phyloP scores from a whole-genome alignment of 1,140 invertebrate genomes.

The Platyscapa corneri region DNA sequence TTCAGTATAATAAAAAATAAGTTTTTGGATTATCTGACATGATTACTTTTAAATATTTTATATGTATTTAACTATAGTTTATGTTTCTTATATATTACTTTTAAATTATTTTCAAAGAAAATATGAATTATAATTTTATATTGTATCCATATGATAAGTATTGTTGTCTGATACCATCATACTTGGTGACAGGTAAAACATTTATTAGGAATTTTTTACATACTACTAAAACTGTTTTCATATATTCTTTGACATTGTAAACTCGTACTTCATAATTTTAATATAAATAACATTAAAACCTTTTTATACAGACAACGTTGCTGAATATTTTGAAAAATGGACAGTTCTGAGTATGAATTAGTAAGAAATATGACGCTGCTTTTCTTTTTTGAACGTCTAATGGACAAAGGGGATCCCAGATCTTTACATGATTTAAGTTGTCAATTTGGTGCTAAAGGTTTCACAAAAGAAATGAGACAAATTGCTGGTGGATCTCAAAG shows the following conservation, averaged over 20 bases:
- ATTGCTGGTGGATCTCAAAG: conserved; percentile 96
- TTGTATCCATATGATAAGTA: not conserved
- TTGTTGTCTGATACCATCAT: too few relatives aligned
- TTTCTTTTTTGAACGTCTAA: conserved; percentile 95
- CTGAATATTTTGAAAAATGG: conserved; percentile 78
- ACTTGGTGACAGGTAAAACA: too few relatives aligned
- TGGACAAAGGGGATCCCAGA: conserved; percentile 94
- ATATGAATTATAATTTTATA: not conserved
- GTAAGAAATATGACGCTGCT: conserved; percentile 94
- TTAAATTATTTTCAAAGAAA: not conserved
- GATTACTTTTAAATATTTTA: not conserved
- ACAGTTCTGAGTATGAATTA: conserved; percentile 94
- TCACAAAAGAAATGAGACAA: conserved; percentile 96
- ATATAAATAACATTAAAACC: not conserved
- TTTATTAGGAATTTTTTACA: too few relatives aligned
- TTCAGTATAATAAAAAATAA: not conserved
- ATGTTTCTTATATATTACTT: not conserved
- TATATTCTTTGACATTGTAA: too few relatives aligned
- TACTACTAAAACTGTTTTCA: too few relatives aligned
- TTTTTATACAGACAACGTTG: not conserved
- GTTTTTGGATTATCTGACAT: not conserved
- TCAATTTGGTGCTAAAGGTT: conserved; percentile 96
- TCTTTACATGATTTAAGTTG: conserved; percentile 97
- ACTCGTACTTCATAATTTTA: too few relatives aligned
- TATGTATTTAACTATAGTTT: not conserved